Conservation (phyloP, 2,113 vertebrate species). For the Microcebus tavaratra region DNA sequence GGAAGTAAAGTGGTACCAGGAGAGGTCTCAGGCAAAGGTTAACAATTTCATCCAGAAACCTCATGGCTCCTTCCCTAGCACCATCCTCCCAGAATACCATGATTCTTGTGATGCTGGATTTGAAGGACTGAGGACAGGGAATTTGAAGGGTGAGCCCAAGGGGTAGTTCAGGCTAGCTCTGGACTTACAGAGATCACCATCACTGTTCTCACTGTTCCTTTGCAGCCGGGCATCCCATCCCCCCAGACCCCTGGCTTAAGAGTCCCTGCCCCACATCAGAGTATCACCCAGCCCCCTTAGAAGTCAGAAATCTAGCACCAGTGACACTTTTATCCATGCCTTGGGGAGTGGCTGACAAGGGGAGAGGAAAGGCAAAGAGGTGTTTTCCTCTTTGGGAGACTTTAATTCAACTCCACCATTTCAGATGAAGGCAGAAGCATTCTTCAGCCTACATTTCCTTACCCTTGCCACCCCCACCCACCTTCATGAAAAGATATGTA, state of each 20-base stretch:
- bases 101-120: neutral
- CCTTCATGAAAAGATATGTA: neutral
- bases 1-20: neutral
- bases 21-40: neutral
- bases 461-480: no score
- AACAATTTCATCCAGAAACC: neutral
- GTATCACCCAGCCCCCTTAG: no score
- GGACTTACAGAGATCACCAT: neutral
- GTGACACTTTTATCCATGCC: neutral
- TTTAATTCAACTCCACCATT: neutral
- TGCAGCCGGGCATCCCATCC: fast-evolving
- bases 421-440: neutral
- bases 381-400: neutral
- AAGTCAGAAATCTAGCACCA: neutral
- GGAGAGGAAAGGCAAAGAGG: neutral
- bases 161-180: neutral
- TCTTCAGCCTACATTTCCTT: neutral
- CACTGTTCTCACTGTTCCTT: no score
- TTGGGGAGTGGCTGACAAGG: neutral
- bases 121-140: neutral
- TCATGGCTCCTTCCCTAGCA: neutral
- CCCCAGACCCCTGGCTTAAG: neutral
- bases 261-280: neutral
- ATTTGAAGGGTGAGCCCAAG: neutral
- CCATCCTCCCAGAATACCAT: neutral